Base-by-base conservation (phyloP, 2,113 vertebrate species). In the Opisthocomus hoazin region DNA sequence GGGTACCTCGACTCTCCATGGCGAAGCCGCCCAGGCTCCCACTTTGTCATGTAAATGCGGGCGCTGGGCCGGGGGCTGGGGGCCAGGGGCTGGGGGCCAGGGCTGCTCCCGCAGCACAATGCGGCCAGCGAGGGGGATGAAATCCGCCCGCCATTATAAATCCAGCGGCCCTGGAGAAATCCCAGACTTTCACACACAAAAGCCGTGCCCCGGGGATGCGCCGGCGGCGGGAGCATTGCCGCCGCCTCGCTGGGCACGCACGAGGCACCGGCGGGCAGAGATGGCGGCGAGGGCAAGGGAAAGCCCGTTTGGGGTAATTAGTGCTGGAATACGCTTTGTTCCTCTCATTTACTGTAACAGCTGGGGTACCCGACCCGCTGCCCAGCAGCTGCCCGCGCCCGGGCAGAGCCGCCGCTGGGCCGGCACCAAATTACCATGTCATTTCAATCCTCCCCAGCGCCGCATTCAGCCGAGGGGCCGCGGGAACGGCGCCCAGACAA, bases 11-110 rank as follows among this genome's bases (percentile, higher is more conserved):
- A 88, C 95, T 97, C 97, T 94, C 96, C 96, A 97, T 96, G 94
- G 95, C 89, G 8, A 97, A 97, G 93, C 94, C 45, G 93, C 85
- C 57, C 92, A 93, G 93, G 87, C 96, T 94, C 73, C 78, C 85
- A 94, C 92, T 97, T 98, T 98, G 97, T 98, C 95, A 98, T 98
- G 98, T 90, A 98, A 98, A 98, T 98, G 89, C 29, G 30, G 46
- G 51, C n/a, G 36, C 58, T n/a, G n/a, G 91, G 91, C 90, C 23
- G 36, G 93, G 94, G 92, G 94, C 90, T 77, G 91, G 65, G 89
- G 91, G 91, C 90, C 23, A 34, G 93, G 94, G 92, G 94, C 90
- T 77, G 91, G 65, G 89, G 73, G 69, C 7, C 23, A 89, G 88
- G 70, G 90, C 81, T 96, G 94, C 70, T 95, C 71, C 82, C 84